Evolutionary conservation across 2,797 vertebrate species (phyloP).

Genomic region (Microctenopoma lineatum): DNA sequence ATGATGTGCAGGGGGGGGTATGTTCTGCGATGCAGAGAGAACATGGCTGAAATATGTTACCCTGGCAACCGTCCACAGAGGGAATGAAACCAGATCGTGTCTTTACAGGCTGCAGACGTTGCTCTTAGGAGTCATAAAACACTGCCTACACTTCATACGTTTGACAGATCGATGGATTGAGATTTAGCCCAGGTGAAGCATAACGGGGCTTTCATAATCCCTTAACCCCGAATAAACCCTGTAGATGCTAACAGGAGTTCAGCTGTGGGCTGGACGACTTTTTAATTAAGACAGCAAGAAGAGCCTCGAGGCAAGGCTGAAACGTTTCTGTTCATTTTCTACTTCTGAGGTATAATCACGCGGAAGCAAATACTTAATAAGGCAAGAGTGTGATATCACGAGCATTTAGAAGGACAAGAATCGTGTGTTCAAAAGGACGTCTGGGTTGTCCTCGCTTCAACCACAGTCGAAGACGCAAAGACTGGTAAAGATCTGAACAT

Average conservation of each 20-base stretch:
- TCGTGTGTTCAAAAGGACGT: conserved; percentile 4
- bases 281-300: conserved; percentile 31
- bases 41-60: conserved; percentile 61
- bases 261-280: conserved; percentile 12
- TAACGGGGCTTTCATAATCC: not conserved
- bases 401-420: not conserved
- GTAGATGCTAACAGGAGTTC: conserved; percentile 7
- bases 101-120: conserved; percentile 36
- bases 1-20: conserved; percentile 8
- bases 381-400: not conserved
- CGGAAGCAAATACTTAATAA: conserved; percentile 7
- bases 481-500: not conserved
- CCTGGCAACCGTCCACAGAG: conserved; percentile 59
- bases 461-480: not conserved
- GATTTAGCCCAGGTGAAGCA: not conserved
- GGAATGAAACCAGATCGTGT: conserved; percentile 38
- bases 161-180: conserved; percentile 18
- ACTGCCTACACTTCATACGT: conserved; percentile 1
- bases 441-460: conserved; percentile 10
- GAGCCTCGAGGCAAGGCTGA: conserved; percentile 28
- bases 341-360: conserved; percentile 21
- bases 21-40: conserved; percentile 44
- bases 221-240: conserved; percentile 8
- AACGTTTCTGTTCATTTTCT: conserved; percentile 20
- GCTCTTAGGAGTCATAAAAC: conserved; percentile 34